Evolutionary conservation across 2,888 invertebrate genomes (phyloP).

Genomic region (Eristalinus sepulchralis): DNA sequence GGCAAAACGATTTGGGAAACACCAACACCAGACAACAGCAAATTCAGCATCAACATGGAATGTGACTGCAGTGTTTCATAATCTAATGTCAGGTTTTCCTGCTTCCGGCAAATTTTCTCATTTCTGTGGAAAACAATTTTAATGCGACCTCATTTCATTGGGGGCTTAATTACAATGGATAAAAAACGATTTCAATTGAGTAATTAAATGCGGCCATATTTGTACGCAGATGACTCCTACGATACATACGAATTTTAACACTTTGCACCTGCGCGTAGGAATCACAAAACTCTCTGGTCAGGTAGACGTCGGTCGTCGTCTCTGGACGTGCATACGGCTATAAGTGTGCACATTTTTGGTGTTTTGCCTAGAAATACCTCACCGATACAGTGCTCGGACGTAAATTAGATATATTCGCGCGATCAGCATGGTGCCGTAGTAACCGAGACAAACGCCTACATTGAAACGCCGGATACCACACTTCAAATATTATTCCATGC

Average conservation of each 20-base stretch:
- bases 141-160: background rate
- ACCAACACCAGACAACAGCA: constrained; percentile 36
- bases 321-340: background rate
- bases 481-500: constrained; percentile 50
- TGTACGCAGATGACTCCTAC: constrained; percentile 26
- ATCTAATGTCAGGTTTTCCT: background rate
- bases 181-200: background rate
- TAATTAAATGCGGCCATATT: constrained; percentile 38
- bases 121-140: background rate
- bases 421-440: constrained; percentile 44
- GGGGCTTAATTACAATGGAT: background rate
- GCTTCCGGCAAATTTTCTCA: background rate
- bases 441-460: constrained; percentile 56
- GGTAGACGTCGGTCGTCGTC: background rate
- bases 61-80: background rate
- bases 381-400: constrained; percentile 31
- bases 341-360: constrained; percentile 21
- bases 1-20: constrained; percentile 34
- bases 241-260: constrained; percentile 33
- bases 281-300: constrained; percentile 10
- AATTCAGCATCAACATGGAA: background rate
- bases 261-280: constrained; percentile 60
- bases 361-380: constrained; percentile 31
- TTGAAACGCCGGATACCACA: constrained; percentile 66
- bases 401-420: constrained; percentile 42